These are phyloP conservation scores for Spicauda simplicius DNA, from an alignment of 2,888 invertebrate genomes.

Conservation along the genomic window DNA sequence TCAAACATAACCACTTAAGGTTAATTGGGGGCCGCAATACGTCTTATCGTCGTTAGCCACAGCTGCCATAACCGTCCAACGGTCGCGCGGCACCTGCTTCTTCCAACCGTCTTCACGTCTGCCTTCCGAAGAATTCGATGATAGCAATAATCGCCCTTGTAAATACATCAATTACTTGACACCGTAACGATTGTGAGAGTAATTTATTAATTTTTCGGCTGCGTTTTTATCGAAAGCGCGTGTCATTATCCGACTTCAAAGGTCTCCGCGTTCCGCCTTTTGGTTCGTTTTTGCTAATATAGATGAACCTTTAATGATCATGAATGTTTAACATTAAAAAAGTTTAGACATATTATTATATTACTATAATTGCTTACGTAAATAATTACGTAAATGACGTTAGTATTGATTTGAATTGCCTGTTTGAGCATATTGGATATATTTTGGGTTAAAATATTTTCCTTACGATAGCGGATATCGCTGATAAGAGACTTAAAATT, in stretches of 20 bases:
- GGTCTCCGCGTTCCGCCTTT: conserved; percentile 8
- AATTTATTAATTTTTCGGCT: conserved; percentile 32
- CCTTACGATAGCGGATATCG: no score
- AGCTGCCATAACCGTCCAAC: conserved; percentile 50
- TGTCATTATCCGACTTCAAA: conserved; percentile 28
- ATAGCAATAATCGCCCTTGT: conserved; percentile 37
- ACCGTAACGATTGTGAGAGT: conserved; percentile 25
- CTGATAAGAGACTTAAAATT: no score
- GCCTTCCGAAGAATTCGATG: conserved; percentile 43
- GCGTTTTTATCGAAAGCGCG: conserved; percentile 31
- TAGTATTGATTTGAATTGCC: neutral
- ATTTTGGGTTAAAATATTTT: neutral
- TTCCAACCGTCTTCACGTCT: conserved; percentile 46
- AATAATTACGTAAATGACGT: neutral
- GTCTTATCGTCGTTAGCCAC: conserved; percentile 37
- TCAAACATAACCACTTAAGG: conserved; percentile 34
- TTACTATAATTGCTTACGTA: neutral
- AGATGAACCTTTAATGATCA: conserved; percentile 2
- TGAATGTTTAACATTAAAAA: neutral
- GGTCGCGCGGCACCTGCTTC: conserved; percentile 43
- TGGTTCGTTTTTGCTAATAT: conserved; percentile 3
- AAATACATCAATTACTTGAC: conserved; percentile 36
- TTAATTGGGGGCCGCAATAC: conserved; percentile 37
- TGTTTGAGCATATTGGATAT: no score
- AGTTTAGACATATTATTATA: neutral